Conservation (phyloP, 1,140 invertebrate species). For the Polypedilum vanderplanki region DNA sequence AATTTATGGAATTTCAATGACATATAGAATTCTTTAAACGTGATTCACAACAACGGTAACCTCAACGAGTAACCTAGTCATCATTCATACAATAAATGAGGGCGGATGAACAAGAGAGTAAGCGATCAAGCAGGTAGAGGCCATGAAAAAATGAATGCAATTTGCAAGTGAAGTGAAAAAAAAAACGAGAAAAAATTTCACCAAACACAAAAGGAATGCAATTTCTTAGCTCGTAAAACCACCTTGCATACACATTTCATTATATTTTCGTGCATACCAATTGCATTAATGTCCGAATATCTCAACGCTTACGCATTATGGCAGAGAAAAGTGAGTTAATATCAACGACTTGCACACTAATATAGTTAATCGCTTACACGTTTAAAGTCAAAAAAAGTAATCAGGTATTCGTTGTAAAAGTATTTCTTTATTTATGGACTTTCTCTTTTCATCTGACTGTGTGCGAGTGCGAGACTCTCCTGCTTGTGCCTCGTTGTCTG, state of each 20-base stretch:
- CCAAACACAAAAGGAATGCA: conserved; percentile 9
- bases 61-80: too few relatives aligned
- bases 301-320: conserved; percentile 4
- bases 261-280: neutral
- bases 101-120: neutral
- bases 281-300: neutral
- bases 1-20: neutral
- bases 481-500: neutral
- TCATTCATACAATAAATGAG: neutral
- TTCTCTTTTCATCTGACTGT: conserved; percentile 17
- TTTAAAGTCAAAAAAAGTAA: neutral
- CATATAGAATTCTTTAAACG: neutral
- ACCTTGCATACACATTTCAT: conserved; percentile 11
- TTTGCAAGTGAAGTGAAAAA: too few relatives aligned
- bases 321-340: too few relatives aligned
- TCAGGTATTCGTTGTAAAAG: neutral
- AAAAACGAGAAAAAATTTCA: neutral
- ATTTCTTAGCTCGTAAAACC: neutral
- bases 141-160: conserved; percentile 5
- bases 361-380: conserved; percentile 5
- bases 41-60: too few relatives aligned
- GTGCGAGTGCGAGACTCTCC: neutral
- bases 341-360: neutral
- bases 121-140: neutral
- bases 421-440: conserved; percentile 14